Percentiles rank a stretch among this genome's conserved stretches.
These are phyloP conservation scores for Oophaga sylvatica DNA, from an alignment of 2,797 vertebrate genomes.

Conservation along the genomic window DNA sequence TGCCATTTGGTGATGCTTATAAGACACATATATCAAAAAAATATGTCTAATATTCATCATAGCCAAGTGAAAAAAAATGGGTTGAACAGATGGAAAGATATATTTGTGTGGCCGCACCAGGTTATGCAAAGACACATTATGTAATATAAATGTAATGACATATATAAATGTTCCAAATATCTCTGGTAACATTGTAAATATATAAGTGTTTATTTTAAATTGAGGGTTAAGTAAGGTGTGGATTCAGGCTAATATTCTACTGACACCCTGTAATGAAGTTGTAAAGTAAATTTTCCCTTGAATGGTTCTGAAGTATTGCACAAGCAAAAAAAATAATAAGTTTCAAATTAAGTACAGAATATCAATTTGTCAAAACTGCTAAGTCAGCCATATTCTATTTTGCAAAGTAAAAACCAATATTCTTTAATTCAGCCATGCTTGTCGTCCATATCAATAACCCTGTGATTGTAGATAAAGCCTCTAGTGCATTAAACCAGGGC, in stretches of 20 bases:
- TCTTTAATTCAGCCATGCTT: constrained; percentile 57
- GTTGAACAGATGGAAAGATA: not conserved
- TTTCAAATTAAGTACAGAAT: constrained; percentile 60
- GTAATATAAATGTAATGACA: not conserved
- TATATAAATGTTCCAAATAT: not conserved
- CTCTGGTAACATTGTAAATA: not conserved
- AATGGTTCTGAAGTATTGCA: constrained; percentile 51
- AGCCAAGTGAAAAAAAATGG: not conserved
- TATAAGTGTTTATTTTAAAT: constrained; percentile 17
- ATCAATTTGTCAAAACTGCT: constrained; percentile 55
- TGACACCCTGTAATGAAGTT: constrained; percentile 41
- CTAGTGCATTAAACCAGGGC: not conserved
- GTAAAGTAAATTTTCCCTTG: constrained; percentile 50
- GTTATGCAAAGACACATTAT: not conserved
- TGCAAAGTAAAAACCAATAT: constrained; percentile 55
- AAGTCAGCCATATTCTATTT: constrained; percentile 49
- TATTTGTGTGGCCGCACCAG: not conserved
- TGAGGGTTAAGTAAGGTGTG: not conserved
- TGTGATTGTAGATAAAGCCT: constrained; percentile 40
- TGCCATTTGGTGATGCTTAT: no score
- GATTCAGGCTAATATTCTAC: constrained; percentile 16
- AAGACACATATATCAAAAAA: not conserved
- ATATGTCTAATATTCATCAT: not conserved
- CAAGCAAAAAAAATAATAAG: constrained; percentile 57
- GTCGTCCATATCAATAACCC: constrained; percentile 54